Base-by-base conservation (phyloP, 1,140 invertebrate species). In the Hylaeus anthracinus region DNA sequence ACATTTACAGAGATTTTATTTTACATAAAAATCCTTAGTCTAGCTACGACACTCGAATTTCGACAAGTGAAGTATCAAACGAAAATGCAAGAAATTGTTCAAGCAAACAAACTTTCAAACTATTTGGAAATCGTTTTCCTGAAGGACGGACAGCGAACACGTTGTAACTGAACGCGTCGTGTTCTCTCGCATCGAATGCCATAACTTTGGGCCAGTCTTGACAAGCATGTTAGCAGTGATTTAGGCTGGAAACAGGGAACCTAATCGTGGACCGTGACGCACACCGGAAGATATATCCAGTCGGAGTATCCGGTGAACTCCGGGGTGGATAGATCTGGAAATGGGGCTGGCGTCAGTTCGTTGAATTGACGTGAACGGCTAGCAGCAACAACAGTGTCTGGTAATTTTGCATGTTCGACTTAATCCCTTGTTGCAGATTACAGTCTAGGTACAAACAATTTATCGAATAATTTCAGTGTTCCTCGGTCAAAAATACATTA, bases 141-240 rank as follows among this genome's bases (percentile, higher is more conserved):
- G n/a, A 48, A 48, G 3, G 41, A 60, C 15, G 70, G 53, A 10
- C n/a, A 41, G 37, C 78, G 53, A 12, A 58, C 67, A 51, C 58
- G 58, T 48, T 39, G 55, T 51, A 72, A 82, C 75, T 10, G n/a
- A 58, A 66, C 51, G 14, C 60, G 39, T n/a, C 37, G 53, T 6
- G 41, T 53, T n/a, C 60, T 10, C 14, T 10, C 26, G 61, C 55
- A 61, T 72, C 80, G 75, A 72, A 66, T 56, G 69, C 75, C 67
- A 79, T 82, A 82, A 82, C 80, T 82, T 82, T 43, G 43, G 67
- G 76, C 48, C 67, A 67, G 53, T 66, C 53, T 61, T 67, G 75
- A 78, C 80, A 71, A 71, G 43, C 67, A 55, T 37, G 80, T 72
- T 82, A 71, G 53, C 67, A 12, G 69, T 82, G 80, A 82, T 82